phyloP scores from a whole-genome alignment of 2,888 invertebrate genomes.

The Sycophila texana region DNA sequence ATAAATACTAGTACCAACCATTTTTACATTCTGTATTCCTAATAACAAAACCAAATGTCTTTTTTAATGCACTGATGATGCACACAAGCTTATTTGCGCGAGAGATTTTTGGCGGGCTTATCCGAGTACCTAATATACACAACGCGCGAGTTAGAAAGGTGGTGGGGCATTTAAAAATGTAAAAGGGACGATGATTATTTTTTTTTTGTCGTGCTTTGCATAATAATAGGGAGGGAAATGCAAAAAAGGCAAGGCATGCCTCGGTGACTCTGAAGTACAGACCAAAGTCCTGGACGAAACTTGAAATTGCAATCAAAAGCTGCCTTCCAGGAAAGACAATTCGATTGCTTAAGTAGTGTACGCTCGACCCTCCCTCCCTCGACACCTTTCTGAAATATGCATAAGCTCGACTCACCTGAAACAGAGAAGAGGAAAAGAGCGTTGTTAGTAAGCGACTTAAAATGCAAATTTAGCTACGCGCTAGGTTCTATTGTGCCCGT shows the following conservation, averaged over 20 bases:
- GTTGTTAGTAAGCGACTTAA: conserved; percentile 55
- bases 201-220: background rate
- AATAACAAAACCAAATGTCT: too few species aligned
- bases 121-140: too few species aligned
- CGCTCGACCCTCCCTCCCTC: background rate
- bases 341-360: conserved; percentile 11
- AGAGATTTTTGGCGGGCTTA: too few species aligned
- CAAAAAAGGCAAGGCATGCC: background rate
- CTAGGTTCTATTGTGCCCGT: conserved; percentile 34
- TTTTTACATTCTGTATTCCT: too few species aligned
- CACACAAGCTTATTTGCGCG: too few species aligned
- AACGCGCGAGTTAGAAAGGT: too few species aligned
- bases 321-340: conserved; percentile 1
- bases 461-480: conserved; percentile 52
- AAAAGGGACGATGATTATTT: too few species aligned
- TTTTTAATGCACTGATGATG: too few species aligned
- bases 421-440: conserved; percentile 58
- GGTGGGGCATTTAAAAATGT: too few species aligned
- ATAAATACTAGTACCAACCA: too few species aligned
- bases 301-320: conserved; percentile 17
- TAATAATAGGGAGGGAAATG: background rate
- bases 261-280: background rate
- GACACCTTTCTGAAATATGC: conserved; percentile 53
- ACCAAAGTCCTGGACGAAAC: background rate
- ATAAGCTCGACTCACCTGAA: conserved; percentile 61